phyloP scores from a whole-genome alignment of 2,113 vertebrate species.

The Anarhynchus alexandrinus region DNA sequence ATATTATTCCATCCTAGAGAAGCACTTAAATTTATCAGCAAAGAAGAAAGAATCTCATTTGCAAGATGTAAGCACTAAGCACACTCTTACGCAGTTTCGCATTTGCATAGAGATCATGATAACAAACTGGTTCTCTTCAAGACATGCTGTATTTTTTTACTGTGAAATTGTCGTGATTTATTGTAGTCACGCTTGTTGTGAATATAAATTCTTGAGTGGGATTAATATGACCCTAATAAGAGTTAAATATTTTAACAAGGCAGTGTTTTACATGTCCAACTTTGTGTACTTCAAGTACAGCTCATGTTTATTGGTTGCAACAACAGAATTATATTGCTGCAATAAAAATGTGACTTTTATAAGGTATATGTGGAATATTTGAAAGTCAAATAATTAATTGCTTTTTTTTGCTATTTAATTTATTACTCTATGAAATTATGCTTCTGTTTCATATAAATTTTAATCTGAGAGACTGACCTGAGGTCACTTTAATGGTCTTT shows the following conservation, averaged over 20 bases:
- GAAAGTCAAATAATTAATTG: not conserved
- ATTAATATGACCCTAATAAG: not conserved
- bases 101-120: not conserved
- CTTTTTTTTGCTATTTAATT: not conserved
- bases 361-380: not conserved
- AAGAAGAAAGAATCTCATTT: slow-evolving; percentile 95
- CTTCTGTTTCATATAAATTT: not conserved
- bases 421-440: not conserved
- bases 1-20: slow-evolving; percentile 93
- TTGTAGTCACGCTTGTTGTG: not conserved
- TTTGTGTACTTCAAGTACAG: not conserved
- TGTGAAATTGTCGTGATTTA: not conserved
- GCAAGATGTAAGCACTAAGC: slow-evolving; percentile 84
- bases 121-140: not conserved
- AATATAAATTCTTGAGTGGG: not conserved
- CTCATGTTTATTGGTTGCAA: not conserved
- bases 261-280: not conserved
- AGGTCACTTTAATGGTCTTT: not conserved
- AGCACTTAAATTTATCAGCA: slow-evolving; percentile 91
- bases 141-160: not conserved
- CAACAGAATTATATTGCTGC: not conserved
- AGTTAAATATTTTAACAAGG: not conserved
- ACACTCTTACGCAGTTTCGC: not conserved
- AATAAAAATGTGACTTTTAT: not conserved
- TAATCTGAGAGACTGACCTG: not conserved